Base-by-base conservation (phyloP, 1,140 invertebrate species). In the Dreissena polymorpha region DNA sequence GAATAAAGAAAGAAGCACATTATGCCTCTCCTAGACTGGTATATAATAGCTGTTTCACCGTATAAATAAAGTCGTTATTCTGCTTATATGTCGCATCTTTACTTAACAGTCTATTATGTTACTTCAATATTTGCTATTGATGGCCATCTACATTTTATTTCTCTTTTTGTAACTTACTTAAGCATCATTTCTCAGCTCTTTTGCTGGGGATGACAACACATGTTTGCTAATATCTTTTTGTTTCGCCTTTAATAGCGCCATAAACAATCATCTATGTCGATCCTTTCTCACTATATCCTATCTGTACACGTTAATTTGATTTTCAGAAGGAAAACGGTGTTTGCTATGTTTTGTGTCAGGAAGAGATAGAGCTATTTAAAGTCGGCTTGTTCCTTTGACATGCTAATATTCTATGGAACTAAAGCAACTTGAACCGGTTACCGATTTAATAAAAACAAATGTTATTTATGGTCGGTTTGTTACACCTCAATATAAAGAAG, bases 301-400 rank as follows among this genome's bases (percentile, higher is more conserved):
- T 80, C 71, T 80, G 78, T 80, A 64, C 63, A 69, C 55, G 69
- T 72, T 80, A 80, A 80, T 80, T 80, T 80, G 78, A 80, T 80
- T 80, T 80, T 51, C 69, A 72, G 78, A 27, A 39, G 68, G 29
- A 80, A 64, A 51, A 70, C 50, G 72, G 78, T 63, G 57, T 64
- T 57, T 63, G 51, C 72, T 64, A 27, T 71, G 78, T 57, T 55
- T 80, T 80, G 53, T 80, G 78, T 80, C 78, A 57, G 70, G 68
- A 14, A 72, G 60, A 29, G 51, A 80, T 80, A n/a, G n/a, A n/a
- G n/a, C n/a, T n/a, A 71, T 72, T 72, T 71, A 65, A 72, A 72
- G 53, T 68, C 71, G 78, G 60, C 78, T 57, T 51, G n/a, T 68
- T 39, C 8, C 39, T 14, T 39, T 21, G 5, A 21, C 14, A 68